These are phyloP conservation scores for Epinephelus malabaricus DNA, from an alignment of 2,797 vertebrate genomes.

Conservation along the genomic window DNA sequence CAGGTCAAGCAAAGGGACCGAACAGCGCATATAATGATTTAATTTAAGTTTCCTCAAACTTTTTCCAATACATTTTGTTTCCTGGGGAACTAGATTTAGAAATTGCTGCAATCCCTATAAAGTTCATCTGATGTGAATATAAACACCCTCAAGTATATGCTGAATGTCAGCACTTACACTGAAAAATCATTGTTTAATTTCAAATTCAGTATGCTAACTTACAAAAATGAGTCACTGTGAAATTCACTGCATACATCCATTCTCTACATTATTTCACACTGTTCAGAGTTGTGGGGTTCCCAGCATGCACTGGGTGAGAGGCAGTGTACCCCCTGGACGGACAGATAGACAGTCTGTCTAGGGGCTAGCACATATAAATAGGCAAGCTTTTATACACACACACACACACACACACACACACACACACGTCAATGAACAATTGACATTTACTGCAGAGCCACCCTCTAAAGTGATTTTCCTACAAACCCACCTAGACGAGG, in stretches of 20 bases:
- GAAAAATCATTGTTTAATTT: not conserved
- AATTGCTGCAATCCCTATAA: not conserved
- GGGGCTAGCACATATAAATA: not conserved
- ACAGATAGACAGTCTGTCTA: too few species aligned
- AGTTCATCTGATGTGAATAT: not conserved
- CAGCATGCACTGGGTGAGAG: not conserved
- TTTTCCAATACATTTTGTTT: not conserved
- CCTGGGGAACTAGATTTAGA: not conserved
- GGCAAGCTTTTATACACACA: not conserved
- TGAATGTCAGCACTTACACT: not conserved
- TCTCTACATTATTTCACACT: not conserved
- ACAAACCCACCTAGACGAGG: not conserved
- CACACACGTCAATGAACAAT: too few species aligned
- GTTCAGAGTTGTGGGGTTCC: not conserved
- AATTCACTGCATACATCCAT: not conserved
- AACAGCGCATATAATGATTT: not conserved
- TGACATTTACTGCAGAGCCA: not conserved
- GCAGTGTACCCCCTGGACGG: not conserved
- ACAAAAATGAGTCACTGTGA: constrained; percentile 8
- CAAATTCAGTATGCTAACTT: not conserved
- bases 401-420: too few species aligned
- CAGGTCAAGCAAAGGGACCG: not conserved
- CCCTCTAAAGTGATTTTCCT: not conserved
- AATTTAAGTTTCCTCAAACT: not conserved
- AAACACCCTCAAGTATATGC: not conserved